A percentile compares a stretch with the other conserved stretches of the same genome.
Conservation (phyloP, 2,797 vertebrate genomes). For the Darevskia mixta region DNA sequence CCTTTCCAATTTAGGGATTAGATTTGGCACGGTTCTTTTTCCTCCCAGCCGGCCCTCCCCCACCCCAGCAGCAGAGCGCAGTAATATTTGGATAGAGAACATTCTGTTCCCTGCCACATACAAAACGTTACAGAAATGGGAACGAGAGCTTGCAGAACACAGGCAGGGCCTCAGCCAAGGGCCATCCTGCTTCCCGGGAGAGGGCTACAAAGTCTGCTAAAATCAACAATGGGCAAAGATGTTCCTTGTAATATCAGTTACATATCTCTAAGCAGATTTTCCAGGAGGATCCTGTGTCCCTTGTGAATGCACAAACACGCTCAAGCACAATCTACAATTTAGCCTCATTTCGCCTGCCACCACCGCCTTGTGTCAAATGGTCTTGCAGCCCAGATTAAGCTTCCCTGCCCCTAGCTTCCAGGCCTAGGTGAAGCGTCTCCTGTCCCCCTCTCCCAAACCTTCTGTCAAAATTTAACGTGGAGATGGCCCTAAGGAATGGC, state of each 20-base stretch:
- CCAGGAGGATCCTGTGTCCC: background rate
- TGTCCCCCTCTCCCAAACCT: background rate
- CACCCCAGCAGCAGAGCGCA: slow-evolving; percentile 44
- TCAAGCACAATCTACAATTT: background rate
- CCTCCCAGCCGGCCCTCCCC: slow-evolving; percentile 1
- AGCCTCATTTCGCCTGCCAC: background rate
- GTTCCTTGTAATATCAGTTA: slow-evolving; percentile 18
- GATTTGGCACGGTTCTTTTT: slow-evolving; percentile 31
- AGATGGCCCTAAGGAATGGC: background rate
- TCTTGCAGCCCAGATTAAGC: background rate
- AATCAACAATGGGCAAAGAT: slow-evolving; percentile 18
- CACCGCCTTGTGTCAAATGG: background rate
- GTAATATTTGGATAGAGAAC: slow-evolving; percentile 49
- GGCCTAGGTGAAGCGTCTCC: background rate
- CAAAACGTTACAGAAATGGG: slow-evolving; percentile 53
- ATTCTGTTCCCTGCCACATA: slow-evolving; percentile 51
- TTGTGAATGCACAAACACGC: slow-evolving; percentile 21
- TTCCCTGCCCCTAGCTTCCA: background rate
- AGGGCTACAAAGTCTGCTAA: background rate
- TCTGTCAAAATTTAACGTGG: background rate
- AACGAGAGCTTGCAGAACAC: slow-evolving; percentile 50
- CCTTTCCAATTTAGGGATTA: slow-evolving; percentile 43
- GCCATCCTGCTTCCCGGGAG: background rate
- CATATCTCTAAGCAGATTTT: background rate
- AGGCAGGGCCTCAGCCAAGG: background rate